phyloP scores from a whole-genome alignment of 2,888 invertebrate genomes.

The Apotomis capreana region DNA sequence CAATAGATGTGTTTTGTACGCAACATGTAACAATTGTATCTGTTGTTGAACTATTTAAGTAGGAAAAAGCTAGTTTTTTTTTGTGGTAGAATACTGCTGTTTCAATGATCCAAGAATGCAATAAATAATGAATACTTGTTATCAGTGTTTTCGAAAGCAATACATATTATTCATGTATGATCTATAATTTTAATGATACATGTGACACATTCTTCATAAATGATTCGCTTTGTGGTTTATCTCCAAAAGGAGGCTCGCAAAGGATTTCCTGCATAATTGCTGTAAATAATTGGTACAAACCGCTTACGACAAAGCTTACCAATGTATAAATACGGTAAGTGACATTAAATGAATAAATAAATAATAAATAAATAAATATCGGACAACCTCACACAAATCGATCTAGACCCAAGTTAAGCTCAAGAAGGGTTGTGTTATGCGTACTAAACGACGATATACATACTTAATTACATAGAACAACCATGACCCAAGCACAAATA shows the following conservation, averaged over 20 bases:
- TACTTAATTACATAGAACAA: too few species aligned
- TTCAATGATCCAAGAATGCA: not conserved
- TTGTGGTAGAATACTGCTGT: not conserved
- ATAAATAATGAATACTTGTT: not conserved
- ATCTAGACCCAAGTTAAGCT: too few species aligned
- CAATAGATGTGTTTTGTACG: not conserved
- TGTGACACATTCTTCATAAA: not conserved
- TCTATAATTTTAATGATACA: too few species aligned
- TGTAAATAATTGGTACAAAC: not conserved
- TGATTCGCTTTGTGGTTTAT: not conserved
- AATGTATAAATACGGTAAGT: not conserved
- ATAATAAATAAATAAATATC: too few species aligned
- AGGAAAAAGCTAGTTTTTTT: not conserved
- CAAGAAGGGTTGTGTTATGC: too few species aligned
- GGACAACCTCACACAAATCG: too few species aligned
- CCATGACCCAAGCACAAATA: too few species aligned
- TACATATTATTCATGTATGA: too few species aligned
- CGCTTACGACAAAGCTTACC: not conserved
- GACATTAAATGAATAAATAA: not conserved
- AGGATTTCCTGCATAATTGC: not conserved
- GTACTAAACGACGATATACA: too few species aligned
- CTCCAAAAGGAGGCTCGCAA: not conserved
- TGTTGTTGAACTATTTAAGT: slow-evolving; percentile 4
- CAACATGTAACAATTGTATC: not conserved
- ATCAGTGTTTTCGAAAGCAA: too few species aligned